phyloP scores from a whole-genome alignment of 2,888 invertebrate genomes.

The Ditula angustiorana region DNA sequence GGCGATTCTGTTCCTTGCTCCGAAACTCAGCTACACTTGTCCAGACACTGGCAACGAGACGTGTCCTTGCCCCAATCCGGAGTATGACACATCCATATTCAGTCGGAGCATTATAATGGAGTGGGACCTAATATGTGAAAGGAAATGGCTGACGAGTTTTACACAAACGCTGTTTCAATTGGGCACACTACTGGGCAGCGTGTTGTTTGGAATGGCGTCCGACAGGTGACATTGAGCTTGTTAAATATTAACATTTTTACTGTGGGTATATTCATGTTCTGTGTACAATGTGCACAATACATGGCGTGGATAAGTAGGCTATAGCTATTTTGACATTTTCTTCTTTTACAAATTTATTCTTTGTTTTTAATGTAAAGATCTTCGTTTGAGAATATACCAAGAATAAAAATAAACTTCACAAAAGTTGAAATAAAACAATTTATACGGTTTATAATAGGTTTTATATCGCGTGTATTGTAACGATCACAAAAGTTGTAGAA shows the following conservation, averaged over 20 bases:
- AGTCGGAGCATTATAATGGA: slow-evolving; percentile 89
- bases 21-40: slow-evolving; percentile 68
- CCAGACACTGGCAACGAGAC: slow-evolving; percentile 53
- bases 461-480: too few species aligned
- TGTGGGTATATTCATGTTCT: too few species aligned
- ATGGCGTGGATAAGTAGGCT: too few species aligned
- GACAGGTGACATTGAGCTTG: slow-evolving; percentile 86
- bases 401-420: too few species aligned
- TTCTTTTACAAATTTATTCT: too few species aligned
- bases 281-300: too few species aligned
- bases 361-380: too few species aligned
- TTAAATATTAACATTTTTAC: slow-evolving; percentile 14
- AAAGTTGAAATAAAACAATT: too few species aligned
- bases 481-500: too few species aligned
- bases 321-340: too few species aligned
- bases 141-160: slow-evolving; percentile 87
- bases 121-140: slow-evolving; percentile 91
- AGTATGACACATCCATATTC: slow-evolving; percentile 88
- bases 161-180: slow-evolving; percentile 91
- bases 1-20: slow-evolving; percentile 81
- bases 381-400: too few species aligned
- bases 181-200: slow-evolving; percentile 90
- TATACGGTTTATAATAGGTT: too few species aligned
- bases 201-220: slow-evolving; percentile 90
- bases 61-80: slow-evolving; percentile 85